These are phyloP conservation scores for Muricea muricata DNA, from an alignment of 92 coral and sea anemone species.

Conservation along the genomic window DNA sequence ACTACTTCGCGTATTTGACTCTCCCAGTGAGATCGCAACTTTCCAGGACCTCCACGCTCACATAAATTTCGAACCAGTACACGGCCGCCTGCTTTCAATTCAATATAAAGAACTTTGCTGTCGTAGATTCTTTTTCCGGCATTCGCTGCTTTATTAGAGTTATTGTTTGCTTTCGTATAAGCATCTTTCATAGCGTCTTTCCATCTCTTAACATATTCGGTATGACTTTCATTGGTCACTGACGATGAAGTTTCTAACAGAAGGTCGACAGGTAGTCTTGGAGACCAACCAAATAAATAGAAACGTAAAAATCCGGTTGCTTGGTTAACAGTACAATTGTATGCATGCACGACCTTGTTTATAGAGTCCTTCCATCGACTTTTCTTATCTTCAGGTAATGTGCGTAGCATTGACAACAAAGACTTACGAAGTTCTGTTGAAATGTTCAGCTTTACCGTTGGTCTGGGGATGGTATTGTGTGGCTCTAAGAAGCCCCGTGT, in stretches of 20 bases:
- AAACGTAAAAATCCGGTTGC: conserved; percentile 55
- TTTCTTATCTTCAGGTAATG: not conserved
- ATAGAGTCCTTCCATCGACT: not conserved
- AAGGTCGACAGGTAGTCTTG: conserved; percentile 52
- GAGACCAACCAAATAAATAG: conserved; percentile 55
- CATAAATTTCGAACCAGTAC: conserved; percentile 14
- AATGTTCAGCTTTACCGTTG: not conserved
- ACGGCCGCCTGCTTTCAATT: not conserved
- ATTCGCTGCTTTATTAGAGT: conserved; percentile 13
- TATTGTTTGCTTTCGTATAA: conserved; percentile 23
- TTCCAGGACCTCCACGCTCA: conserved; percentile 29
- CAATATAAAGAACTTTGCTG: not conserved
- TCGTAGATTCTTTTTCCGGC: conserved; percentile 48
- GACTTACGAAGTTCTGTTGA: not conserved
- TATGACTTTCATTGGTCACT: not conserved
- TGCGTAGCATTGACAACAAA: not conserved
- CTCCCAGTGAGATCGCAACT: conserved; percentile 16
- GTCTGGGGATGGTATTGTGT: not conserved
- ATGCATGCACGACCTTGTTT: conserved; percentile 2
- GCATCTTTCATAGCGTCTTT: conserved; percentile 37
- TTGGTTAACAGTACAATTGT: conserved; percentile 8
- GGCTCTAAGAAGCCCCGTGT: too few relatives aligned
- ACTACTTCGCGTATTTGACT: not conserved
- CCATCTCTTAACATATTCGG: conserved; percentile 43
- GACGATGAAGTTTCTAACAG: conserved; percentile 29